These are phyloP conservation scores for Chiridota heheva DNA, from an alignment of 35 echinoderm and acorn worm genomes.

Conservation along the genomic window DNA sequence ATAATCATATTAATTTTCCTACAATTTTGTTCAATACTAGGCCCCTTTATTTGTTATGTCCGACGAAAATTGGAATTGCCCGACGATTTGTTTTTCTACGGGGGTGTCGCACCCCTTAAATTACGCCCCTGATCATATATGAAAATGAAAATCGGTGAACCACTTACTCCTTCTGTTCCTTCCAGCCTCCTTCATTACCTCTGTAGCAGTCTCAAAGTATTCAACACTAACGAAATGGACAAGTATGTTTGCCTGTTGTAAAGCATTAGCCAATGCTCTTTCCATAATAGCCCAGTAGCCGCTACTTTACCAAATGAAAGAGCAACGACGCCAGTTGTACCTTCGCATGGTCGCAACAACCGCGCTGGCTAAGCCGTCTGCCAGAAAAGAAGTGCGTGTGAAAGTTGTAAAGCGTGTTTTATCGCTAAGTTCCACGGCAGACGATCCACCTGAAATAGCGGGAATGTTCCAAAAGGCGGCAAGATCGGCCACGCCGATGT, in stretches of 20 bases:
- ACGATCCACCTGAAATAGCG: conserved; percentile 63
- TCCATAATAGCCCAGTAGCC: conserved; percentile 40
- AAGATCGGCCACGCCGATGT: conserved; percentile 53
- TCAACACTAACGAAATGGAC: conserved; percentile 40
- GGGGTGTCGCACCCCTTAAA: no score
- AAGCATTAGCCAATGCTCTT: conserved; percentile 7
- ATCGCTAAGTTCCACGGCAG: conserved; percentile 59
- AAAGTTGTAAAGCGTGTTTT: conserved; percentile 68
- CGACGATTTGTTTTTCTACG: no score
- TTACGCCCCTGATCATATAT: no score
- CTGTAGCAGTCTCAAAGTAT: conserved; percentile 16
- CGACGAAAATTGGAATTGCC: no score
- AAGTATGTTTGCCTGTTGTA: conserved; percentile 39
- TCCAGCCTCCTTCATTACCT: conserved; percentile 41
- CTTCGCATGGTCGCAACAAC: conserved; percentile 26
- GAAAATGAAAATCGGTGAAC: no score
- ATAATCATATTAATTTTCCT: no score
- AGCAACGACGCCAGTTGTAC: conserved; percentile 58
- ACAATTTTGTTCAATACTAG: no score
- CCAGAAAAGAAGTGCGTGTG: conserved; percentile 66
- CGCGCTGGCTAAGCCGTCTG: conserved; percentile 38
- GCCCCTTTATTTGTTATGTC: no score
- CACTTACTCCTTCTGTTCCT: conserved; percentile 45
- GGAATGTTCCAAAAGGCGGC: conserved; percentile 79
- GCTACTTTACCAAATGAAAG: conserved; percentile 57